These are phyloP conservation scores for Margaritifera margaritifera DNA, from an alignment of 2,888 invertebrate genomes.

Conservation along the genomic window DNA sequence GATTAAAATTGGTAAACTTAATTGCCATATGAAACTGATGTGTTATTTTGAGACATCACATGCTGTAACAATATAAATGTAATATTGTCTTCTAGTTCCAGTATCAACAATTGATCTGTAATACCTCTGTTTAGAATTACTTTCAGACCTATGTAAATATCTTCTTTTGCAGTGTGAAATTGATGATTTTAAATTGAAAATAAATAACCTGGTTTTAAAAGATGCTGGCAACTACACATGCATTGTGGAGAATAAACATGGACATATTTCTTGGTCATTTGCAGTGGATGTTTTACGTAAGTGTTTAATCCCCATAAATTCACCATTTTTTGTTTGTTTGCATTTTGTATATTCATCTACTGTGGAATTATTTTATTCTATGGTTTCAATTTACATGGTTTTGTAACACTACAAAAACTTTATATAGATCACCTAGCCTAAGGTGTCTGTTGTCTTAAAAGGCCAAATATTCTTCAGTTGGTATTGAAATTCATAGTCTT, in stretches of 20 bases:
- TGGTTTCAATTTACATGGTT: too few relatives aligned
- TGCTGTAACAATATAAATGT: background rate
- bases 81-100: background rate
- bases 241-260: constrained; percentile 85
- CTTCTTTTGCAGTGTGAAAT: constrained; percentile 39
- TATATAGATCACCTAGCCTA: too few relatives aligned
- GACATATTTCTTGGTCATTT: constrained; percentile 79
- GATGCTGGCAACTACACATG: constrained; percentile 94
- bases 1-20: too few relatives aligned
- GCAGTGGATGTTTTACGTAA: constrained; percentile 69
- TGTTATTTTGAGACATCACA: background rate
- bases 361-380: too few relatives aligned
- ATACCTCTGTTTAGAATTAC: background rate
- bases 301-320: constrained; percentile 28
- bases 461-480: too few relatives aligned
- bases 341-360: background rate
- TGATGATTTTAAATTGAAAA: constrained; percentile 73
- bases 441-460: too few relatives aligned
- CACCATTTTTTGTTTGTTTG: background rate
- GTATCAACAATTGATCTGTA: too few relatives aligned
- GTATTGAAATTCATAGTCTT: too few relatives aligned
- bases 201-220: constrained; percentile 85
- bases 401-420: too few relatives aligned
- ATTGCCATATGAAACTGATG: background rate
- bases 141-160: background rate